Base-by-base conservation (phyloP, 2,797 vertebrate genomes). In the Cuniculus paca region DNA sequence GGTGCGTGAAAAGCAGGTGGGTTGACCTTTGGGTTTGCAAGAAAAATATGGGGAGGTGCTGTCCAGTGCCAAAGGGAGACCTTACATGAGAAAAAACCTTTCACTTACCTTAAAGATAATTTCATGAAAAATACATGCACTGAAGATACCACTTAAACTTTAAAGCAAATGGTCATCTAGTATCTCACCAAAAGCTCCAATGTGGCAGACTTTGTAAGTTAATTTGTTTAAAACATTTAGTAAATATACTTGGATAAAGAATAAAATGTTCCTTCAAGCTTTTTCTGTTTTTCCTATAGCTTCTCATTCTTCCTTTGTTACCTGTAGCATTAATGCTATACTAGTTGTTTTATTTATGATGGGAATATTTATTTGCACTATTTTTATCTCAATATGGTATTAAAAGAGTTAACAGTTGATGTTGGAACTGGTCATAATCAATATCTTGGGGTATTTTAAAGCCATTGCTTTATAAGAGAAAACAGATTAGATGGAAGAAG, bases 281-380 rank as follows among this genome's bases (percentile, higher is more conserved):
- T 54, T 95, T 61, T 9, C 10, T 48, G 68, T 90, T 45, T 74
- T 28, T 13, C 22, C 22, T 34, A 3, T 61, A 34, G 58, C 34
- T 60, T 88, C 74, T 89, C 34, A 31, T 79, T 91, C 5, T 90
- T 61, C n/a, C 19, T 42, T 90, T 20, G 82, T 85, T 84, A 63
- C 2, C 36, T 39, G 83, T 95, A 26, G 9, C 54, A 24, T 70
- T 74, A 80, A 78, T 45, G 1, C 8, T 74, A 34, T 28, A 82
- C 22, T 82, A 31, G 31, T 39, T 89, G 6, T 65, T 31, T 50
- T 61, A 80, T 77, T 81, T 77, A 50, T 58, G 12, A 63, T 45
- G 31, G 74, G 5, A 39, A 39, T 48, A 39, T 89, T 86, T 22
- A 56, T 70, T 87, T 70, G 19, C 1, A 75, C 2, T 70, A 14